Evolutionary conservation across 35 echinoderm and acorn worm species (phyloP), one percentile per base, ranked within the genome.

Genomic region (Strongylocentrotus purpuratus): DNA sequence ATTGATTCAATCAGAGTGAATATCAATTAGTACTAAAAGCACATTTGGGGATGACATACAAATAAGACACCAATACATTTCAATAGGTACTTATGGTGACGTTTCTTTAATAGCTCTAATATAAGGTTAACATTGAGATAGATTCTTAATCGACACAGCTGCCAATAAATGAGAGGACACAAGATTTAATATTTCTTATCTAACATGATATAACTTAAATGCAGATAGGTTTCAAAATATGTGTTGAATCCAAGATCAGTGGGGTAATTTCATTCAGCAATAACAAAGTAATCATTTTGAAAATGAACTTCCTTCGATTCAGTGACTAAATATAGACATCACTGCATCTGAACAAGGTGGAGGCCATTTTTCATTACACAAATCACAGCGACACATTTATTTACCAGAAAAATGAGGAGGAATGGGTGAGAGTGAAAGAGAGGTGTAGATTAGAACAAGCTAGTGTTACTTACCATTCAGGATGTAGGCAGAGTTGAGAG

Each of bases 401-500:
- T 78, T 78, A 10, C 50, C 10, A 55, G 50, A 55, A 14, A 55
- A 55, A 71, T 65, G 25, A 71, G 4, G 3, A 3, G 18, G 17
- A 20, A 25, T 5, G 61, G 87, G 87, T 32, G 33, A 25, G 33
- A 88, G 87, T 3, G 33, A 89, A 89, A 89, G 12, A 33, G 45
- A 12, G 20, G 12, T 45, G 33, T 3, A 89, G 33, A 89, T 33
- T 6, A 86, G 28, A 33, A 31, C 85, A 89, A 89, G 32, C 32
- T 18, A 11, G 87, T 88, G 32, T 22, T 14, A 2, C 86, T 97
- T 94, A 99, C 98, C 96, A 95, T 99, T 99, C n/a, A 99, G 94
- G 33, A 99, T 99, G 61, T 99, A 99, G 25, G 95, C 96, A 12
- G 98, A 99, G 87, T 99, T 99, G 65, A 99, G 97, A n/a, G 97